Evolutionary conservation across 2,888 invertebrate genomes (phyloP).

Genomic region (Anoncus sp.): DNA sequence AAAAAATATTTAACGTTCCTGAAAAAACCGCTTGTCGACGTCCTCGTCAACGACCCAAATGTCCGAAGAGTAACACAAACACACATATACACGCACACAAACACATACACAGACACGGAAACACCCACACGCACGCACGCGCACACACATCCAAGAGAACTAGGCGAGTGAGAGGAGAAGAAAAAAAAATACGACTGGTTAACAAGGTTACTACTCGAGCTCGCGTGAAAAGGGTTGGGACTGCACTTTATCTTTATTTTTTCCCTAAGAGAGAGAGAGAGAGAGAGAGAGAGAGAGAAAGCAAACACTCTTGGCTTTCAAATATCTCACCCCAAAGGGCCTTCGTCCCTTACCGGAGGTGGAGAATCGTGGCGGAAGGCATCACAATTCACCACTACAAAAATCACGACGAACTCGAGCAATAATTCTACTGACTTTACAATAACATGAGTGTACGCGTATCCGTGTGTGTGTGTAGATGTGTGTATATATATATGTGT

Average conservation of each 20-base stretch:
- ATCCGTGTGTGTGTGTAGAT: neutral
- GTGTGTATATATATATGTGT: neutral
- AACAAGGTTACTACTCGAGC: slow-evolving; percentile 28
- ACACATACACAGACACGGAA: too few relatives aligned
- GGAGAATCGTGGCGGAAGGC: neutral
- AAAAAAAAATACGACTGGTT: slow-evolving; percentile 26
- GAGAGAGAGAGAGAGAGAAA: neutral
- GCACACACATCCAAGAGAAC: slow-evolving; percentile 4
- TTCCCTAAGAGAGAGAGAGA: neutral
- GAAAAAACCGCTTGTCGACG: slow-evolving; percentile 37
- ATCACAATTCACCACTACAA: slow-evolving; percentile 14
- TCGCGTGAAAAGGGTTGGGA: slow-evolving; percentile 24
- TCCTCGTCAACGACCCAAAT: slow-evolving; percentile 36
- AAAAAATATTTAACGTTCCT: slow-evolving; percentile 25
- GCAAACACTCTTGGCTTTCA: slow-evolving; percentile 16
- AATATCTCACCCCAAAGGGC: slow-evolving; percentile 1
- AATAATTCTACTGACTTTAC: slow-evolving; percentile 23
- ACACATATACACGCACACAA: slow-evolving; percentile 15
- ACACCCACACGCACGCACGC: neutral
- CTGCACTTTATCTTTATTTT: slow-evolving; percentile 17
- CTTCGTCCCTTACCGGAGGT: neutral
- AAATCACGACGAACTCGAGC: slow-evolving; percentile 39
- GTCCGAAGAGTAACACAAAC: slow-evolving; percentile 24
- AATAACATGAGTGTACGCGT: neutral
- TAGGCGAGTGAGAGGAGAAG: neutral